Base-by-base conservation (phyloP, 2,113 vertebrate genomes). In the Phalacrocorax pelagicus region DNA sequence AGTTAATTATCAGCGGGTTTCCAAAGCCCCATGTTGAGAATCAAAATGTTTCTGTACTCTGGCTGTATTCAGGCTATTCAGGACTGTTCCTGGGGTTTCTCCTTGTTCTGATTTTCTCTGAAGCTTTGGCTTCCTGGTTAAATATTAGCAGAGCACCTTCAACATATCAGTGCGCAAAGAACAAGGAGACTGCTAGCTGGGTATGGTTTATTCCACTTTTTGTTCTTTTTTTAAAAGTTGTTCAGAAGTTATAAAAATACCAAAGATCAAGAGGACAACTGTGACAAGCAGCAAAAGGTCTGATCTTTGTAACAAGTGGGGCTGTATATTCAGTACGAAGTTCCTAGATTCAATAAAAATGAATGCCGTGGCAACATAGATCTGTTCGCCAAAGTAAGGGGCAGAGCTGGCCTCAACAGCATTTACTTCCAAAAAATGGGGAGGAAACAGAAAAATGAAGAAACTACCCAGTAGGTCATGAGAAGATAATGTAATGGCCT, bases 131-230 rank as follows among this genome's bases (percentile, higher is more conserved):
- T 94, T 80, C 54, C 10, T 7, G 44, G 95, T 92, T 88, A 93
- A 97, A 92, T 40, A 90, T 92, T 80, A 95, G 36, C 57, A 69
- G 79, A 92, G 69, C 49, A 72, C 71, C 79, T 92, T 75, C 21
- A 90, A 65, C 40, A 9, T 23, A 58, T 11, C 71, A 65, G 79
- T 12, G 52, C 44, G 44, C 58, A 80, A 72, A 71, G 74, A 90
- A 85, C 34, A 72, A 75, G 69, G 36, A 62, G 81, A 46, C 22
- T 42, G 38, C 14, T 19, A 21, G 24, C 52, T 67, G 38, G 90
- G 70, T 58, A 57, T 0, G 1, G 71, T 73, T 94, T 82, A 69
- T 77, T 86, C 70, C 44, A 61, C 34, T 23, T 90, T 88, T 72
- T 80, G 47, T 44, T 92, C 75, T 52, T 82, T 82, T 52, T 67